A percentile compares a stretch with the other conserved stretches of the same genome.
These are phyloP conservation scores for Seriola quinqueradiata DNA, from an alignment of 2,113 vertebrate genomes.

Conservation along the genomic window DNA sequence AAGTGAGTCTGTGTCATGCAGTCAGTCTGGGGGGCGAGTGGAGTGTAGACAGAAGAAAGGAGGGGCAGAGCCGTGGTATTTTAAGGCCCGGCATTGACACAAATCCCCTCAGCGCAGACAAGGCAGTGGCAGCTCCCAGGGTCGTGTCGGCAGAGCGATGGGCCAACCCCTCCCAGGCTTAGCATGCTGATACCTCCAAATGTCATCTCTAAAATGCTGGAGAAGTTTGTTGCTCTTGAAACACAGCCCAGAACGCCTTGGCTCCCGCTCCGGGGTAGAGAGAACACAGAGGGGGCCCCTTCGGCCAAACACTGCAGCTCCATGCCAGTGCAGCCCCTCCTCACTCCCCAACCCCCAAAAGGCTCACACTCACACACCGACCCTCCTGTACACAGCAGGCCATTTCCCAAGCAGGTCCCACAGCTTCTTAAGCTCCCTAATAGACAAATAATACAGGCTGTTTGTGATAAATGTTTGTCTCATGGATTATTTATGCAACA, in stretches of 20 bases:
- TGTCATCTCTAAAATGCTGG: conserved; percentile 83
- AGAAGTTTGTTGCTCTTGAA: conserved; percentile 86
- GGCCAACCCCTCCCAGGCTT: conserved; percentile 75
- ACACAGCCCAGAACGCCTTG: conserved; percentile 81
- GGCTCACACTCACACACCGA: conserved; percentile 22
- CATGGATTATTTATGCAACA: conserved; percentile 67
- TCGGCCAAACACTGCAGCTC: conserved; percentile 71
- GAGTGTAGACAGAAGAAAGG: conserved; percentile 54
- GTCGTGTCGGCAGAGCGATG: conserved; percentile 72
- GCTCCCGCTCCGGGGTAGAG: conserved; percentile 74
- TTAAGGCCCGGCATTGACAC: conserved; percentile 80
- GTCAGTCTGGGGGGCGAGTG: conserved; percentile 59
- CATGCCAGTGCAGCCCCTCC: conserved; percentile 66
- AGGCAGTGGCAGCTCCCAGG: conserved; percentile 79
- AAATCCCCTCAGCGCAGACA: conserved; percentile 76
- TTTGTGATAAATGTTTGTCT: conserved; percentile 71
- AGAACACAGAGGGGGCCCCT: conserved; percentile 71
- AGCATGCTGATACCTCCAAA: conserved; percentile 84
- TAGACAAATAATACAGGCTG: conserved; percentile 72
- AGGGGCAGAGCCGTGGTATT: conserved; percentile 66
- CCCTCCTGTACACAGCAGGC: conserved; percentile 62
- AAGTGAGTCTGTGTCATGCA: conserved; percentile 56
- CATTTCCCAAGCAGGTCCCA: conserved; percentile 65
- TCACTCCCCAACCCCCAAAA: background rate
- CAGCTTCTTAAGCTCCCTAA: conserved; percentile 66